Evolutionary conservation across 2,888 invertebrate species (phyloP).

Genomic region (Chrysina gloriosa): DNA sequence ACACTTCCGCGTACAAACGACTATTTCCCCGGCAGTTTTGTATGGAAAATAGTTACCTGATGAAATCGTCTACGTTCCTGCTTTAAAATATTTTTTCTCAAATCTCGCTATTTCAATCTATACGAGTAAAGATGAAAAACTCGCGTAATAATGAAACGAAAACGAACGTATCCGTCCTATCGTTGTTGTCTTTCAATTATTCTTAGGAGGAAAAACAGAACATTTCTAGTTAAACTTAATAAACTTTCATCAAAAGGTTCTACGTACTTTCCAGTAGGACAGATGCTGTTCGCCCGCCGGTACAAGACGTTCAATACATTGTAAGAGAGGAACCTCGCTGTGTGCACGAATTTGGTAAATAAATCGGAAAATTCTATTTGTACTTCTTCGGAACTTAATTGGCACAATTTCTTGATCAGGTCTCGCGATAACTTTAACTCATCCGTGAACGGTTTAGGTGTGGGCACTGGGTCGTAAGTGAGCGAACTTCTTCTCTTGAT

Average conservation of each 20-base stretch:
- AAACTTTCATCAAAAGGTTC: neutral
- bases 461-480: slow-evolving; percentile 78
- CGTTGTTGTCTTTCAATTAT: no score
- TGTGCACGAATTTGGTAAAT: slow-evolving; percentile 75
- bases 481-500: slow-evolving; percentile 73
- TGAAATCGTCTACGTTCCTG: no score
- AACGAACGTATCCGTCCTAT: no score
- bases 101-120: no score
- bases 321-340: slow-evolving; percentile 75
- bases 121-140: no score
- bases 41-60: no score
- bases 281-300: slow-evolving; percentile 73
- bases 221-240: neutral
- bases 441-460: slow-evolving; percentile 75
- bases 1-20: no score
- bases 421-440: slow-evolving; percentile 79
- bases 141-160: no score
- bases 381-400: slow-evolving; percentile 69
- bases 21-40: no score
- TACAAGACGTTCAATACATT: slow-evolving; percentile 76
- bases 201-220: no score
- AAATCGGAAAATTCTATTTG: slow-evolving; percentile 73
- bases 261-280: slow-evolving; percentile 77
- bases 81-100: no score
- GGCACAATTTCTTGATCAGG: slow-evolving; percentile 77